These are phyloP conservation scores for Anser brachyrhynchus DNA, from an alignment of 2,113 vertebrate species.

Conservation along the genomic window DNA sequence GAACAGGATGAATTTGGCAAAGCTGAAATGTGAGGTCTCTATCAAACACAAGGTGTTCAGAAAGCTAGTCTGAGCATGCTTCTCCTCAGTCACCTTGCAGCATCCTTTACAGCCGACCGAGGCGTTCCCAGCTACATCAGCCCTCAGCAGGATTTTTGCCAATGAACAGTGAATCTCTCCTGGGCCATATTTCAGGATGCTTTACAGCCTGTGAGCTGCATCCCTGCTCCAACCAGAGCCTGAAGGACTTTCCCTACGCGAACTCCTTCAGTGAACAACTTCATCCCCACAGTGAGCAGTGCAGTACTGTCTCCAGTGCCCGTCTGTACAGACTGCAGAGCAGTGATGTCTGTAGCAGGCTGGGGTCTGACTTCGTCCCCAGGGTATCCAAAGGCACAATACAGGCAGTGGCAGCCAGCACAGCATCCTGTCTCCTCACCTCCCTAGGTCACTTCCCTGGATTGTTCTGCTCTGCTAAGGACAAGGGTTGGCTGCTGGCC, in stretches of 20 bases:
- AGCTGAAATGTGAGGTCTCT: not conserved
- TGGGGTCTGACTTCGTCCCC: conserved; percentile 4
- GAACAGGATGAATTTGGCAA: not conserved
- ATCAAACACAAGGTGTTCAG: not conserved
- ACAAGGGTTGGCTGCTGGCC: not conserved
- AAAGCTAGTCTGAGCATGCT: not conserved
- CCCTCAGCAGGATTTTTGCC: not conserved
- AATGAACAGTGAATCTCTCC: not conserved
- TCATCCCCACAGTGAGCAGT: not conserved
- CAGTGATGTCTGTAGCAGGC: not conserved
- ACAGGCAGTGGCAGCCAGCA: not conserved
- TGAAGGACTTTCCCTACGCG: not conserved
- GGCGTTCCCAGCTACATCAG: not conserved
- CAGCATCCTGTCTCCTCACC: conserved; percentile 37
- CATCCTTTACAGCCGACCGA: not conserved
- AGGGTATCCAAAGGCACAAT: conserved; percentile 39
- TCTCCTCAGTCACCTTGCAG: not conserved
- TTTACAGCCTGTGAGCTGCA: not conserved
- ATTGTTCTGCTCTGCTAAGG: conserved; percentile 38
- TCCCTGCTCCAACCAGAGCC: not conserved
- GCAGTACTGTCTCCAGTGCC: not conserved
- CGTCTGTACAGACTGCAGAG: not conserved
- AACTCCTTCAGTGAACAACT: not conserved
- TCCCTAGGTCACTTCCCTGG: conserved; percentile 8
- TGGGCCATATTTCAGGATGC: no score